Conservation (phyloP, 2,113 vertebrate species). For the Campylomormyrus tamandua region DNA sequence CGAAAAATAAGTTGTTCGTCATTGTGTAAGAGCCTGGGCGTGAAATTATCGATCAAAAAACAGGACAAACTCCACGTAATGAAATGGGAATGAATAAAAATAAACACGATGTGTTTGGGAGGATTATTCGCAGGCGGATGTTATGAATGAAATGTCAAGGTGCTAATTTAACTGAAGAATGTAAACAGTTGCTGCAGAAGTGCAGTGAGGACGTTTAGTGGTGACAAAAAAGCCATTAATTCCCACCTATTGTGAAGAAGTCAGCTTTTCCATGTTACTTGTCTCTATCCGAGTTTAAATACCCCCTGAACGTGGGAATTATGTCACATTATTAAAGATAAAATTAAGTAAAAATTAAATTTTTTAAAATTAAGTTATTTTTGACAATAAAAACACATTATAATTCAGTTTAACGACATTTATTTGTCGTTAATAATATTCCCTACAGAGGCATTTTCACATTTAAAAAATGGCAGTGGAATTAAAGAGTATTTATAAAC, state of each 20-base stretch:
- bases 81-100: not conserved
- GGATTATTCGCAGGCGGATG: not conserved
- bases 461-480: not conserved
- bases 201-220: not conserved
- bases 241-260: not conserved
- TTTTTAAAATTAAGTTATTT: not conserved
- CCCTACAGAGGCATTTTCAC: not conserved
- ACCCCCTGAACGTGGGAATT: not conserved
- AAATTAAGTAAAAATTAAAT: slow-evolving; percentile 21
- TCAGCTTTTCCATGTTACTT: not conserved
- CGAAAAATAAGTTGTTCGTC: not conserved
- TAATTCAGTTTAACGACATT: not conserved
- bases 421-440: not conserved
- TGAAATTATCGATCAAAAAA: not conserved
- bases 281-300: not conserved
- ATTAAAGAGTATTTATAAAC: not conserved
- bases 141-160: slow-evolving; percentile 2
- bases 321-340: slow-evolving; percentile 34
- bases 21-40: not conserved
- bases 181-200: not conserved
- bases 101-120: not conserved
- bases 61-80: not conserved
- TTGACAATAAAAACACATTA: slow-evolving; percentile 31
- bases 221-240: not conserved
- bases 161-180: not conserved